phyloP scores from a whole-genome alignment of 2,113 vertebrate genomes.

The Leptocoma aspasia region DNA sequence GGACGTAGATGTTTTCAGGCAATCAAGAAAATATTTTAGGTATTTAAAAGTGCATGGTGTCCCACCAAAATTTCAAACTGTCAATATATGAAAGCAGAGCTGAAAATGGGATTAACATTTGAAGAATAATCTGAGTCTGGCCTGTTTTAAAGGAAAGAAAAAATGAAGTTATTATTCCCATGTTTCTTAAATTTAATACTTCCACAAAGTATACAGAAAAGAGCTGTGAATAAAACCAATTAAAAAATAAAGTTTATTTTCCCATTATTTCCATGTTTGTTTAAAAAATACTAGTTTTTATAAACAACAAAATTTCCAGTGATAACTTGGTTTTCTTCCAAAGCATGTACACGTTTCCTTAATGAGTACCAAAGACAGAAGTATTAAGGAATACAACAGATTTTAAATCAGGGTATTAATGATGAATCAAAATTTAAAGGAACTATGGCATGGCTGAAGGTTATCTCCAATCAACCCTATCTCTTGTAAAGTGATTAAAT shows the following conservation, averaged over 20 bases:
- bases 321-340: not conserved
- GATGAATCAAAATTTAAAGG: not conserved
- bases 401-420: not conserved
- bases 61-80: not conserved
- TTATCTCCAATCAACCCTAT: not conserved
- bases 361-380: not conserved
- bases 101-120: not conserved
- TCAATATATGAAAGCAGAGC: not conserved
- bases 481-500: slow-evolving; percentile 19
- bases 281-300: not conserved
- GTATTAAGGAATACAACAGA: not conserved
- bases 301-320: not conserved
- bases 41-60: not conserved
- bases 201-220: not conserved
- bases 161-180: not conserved
- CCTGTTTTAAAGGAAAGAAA: not conserved
- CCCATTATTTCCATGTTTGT: not conserved
- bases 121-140: not conserved
- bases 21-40: not conserved
- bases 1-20: not conserved
- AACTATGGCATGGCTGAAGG: not conserved
- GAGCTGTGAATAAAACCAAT: not conserved
- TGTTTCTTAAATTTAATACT: not conserved
- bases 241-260: not conserved
- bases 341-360: not conserved